Conservation (phyloP, 1,140 invertebrate genomes). For the Littorina saxatilis region DNA sequence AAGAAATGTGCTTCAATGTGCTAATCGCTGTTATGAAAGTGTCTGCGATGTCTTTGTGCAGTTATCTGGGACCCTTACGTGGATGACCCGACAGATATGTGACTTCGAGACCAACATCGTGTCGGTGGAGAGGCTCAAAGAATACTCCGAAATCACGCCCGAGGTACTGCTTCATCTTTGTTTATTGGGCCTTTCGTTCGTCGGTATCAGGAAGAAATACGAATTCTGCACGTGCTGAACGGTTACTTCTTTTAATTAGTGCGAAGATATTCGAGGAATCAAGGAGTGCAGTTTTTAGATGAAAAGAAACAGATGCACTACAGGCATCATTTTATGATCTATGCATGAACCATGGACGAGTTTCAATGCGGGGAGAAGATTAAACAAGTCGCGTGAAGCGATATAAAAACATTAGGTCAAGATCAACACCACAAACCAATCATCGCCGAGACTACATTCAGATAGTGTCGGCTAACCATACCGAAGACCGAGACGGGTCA, state of each 20-base stretch:
- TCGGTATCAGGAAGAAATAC: background rate
- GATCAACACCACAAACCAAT: too few relatives aligned
- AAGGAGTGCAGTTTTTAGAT: too few relatives aligned
- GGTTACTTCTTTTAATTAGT: background rate
- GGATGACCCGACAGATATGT: conserved; percentile 94
- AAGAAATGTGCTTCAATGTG: background rate
- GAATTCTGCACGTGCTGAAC: background rate
- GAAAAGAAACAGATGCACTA: too few relatives aligned
- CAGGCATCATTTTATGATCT: too few relatives aligned
- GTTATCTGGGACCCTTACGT: conserved; percentile 93
- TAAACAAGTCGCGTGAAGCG: too few relatives aligned
- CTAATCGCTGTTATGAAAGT: background rate
- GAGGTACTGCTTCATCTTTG: conserved; percentile 58
- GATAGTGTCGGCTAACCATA: too few relatives aligned
- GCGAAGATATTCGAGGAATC: background rate
- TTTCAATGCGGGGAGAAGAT: too few relatives aligned
- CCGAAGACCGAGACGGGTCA: too few relatives aligned
- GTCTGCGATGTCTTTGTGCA: background rate
- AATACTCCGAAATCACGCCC: conserved; percentile 74
- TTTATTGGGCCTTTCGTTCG: background rate
- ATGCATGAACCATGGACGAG: too few relatives aligned
- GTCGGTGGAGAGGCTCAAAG: conserved; percentile 96
- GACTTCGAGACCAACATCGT: conserved; percentile 99
- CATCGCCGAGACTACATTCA: too few relatives aligned
- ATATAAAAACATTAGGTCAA: too few relatives aligned